Base-by-base conservation (phyloP, 2,113 vertebrate species). In the Erpornis zantholeuca region DNA sequence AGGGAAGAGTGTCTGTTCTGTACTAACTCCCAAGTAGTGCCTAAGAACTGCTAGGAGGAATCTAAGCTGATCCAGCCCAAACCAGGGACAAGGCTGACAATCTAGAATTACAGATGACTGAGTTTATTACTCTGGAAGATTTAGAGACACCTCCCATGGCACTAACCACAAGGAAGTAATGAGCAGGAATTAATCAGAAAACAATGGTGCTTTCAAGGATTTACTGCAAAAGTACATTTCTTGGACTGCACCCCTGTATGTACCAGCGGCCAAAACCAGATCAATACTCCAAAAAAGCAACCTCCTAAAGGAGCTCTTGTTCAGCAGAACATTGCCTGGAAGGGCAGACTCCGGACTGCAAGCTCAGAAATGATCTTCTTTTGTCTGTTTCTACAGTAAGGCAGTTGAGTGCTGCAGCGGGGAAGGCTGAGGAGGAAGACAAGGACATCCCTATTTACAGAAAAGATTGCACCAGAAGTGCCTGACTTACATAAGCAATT, bases 371-470 rank as follows among this genome's bases (percentile, higher is more conserved):
- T 12, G 7, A 22, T 56, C 80, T 77, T 49, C 7, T 53, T 89
- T 85, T 57, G 7, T 59, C 35, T 85, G 45, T 45, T 89, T 27
- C 78, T 70, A 38, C 20, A 82, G 49, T 27, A 65, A 87, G 42
- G 25, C 36, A 35, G 56, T 33, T 45, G 63, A 85, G 42, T 50
- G 50, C 45, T 76, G 63, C 47, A 61, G 40, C 18, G 9, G 44
- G 31, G n/a, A 60, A 82, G 53, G 73, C 47, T 61, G 28, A 76
- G 20, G 52, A 94, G 57, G 70, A 78, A 68, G 92, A 65, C 88
- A 94, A 94, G 79, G 79, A 14, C 88, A 90, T 82, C 49, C 63
- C 53, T 95, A 49, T 88, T 76, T 93, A 82, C 87, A 89, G 63
- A 84, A n/a, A 79, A 88, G 57, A 57, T 18, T 82, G 63, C 59